A percentile compares a stretch with the other conserved stretches of the same genome.
Evolutionary conservation across 1,140 invertebrate species (phyloP).

Genomic region (Tetranychus urticae): DNA sequence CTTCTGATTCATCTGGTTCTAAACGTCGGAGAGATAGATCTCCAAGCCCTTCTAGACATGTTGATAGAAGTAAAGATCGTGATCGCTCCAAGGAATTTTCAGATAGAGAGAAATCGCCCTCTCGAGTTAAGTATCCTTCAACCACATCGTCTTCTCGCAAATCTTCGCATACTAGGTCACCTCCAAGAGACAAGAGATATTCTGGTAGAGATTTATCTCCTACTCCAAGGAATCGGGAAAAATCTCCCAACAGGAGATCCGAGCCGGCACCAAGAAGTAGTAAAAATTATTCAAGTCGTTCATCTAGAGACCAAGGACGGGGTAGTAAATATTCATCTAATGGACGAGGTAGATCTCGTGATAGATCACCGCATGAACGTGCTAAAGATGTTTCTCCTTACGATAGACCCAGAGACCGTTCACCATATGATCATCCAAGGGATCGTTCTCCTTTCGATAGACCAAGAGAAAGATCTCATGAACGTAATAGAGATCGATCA

Average conservation of each 20-base stretch:
- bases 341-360: not conserved
- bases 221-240: not conserved
- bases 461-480: not conserved
- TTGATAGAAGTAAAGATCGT: too few relatives aligned
- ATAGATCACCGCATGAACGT: not conserved
- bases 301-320: not conserved
- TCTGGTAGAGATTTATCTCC: not conserved
- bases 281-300: not conserved
- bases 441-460: not conserved
- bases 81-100: too few relatives aligned
- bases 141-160: too few relatives aligned
- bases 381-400: not conserved
- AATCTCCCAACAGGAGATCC: not conserved
- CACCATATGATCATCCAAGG: not conserved
- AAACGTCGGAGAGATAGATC: not conserved
- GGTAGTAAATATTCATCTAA: not conserved
- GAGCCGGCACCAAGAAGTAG: not conserved
- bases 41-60: not conserved
- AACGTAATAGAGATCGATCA: not conserved
- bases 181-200: not conserved
- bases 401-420: not conserved
- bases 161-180: not conserved
- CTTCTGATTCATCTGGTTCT: not conserved
- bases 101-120: too few relatives aligned
- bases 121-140: too few relatives aligned